Conservation (phyloP, 2,888 invertebrate species). For the Cerastoderma edule region DNA sequence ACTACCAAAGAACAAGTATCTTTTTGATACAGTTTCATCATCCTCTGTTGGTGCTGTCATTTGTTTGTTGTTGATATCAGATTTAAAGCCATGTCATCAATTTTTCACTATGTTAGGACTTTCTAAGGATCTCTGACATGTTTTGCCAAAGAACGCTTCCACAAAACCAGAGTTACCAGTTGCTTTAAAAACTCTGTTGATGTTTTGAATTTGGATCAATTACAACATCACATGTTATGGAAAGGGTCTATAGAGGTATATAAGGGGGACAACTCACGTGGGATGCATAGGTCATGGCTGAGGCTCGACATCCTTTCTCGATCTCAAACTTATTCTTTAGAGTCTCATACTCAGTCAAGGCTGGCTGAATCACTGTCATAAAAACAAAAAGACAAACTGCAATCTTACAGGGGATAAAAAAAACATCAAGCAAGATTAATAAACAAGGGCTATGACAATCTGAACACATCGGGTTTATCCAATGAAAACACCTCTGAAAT, state of each 20-base stretch:
- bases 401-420: neutral
- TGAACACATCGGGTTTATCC: neutral
- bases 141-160: no score
- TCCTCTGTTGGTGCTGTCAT: no score
- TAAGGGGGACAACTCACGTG: conserved; percentile 65
- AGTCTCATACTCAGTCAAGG: conserved; percentile 71
- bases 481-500: neutral
- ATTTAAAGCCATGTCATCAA: no score
- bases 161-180: no score
- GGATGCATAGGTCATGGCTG: conserved; percentile 76
- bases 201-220: no score
- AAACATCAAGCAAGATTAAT: neutral
- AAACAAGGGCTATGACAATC: neutral
- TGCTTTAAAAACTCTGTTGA: no score
- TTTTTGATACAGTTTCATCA: no score
- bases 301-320: conserved; percentile 72
- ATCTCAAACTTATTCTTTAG: conserved; percentile 74
- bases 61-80: no score
- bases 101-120: no score
- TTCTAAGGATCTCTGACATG: no score
- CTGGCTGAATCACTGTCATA: conserved; percentile 74
- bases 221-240: no score
- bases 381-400: neutral
- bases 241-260: neutral
- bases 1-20: no score